Percentiles rank a stretch among this genome's conserved stretches.
Evolutionary conservation across 2,113 vertebrate genomes (phyloP).

Genomic region (Erpornis zantholeuca): DNA sequence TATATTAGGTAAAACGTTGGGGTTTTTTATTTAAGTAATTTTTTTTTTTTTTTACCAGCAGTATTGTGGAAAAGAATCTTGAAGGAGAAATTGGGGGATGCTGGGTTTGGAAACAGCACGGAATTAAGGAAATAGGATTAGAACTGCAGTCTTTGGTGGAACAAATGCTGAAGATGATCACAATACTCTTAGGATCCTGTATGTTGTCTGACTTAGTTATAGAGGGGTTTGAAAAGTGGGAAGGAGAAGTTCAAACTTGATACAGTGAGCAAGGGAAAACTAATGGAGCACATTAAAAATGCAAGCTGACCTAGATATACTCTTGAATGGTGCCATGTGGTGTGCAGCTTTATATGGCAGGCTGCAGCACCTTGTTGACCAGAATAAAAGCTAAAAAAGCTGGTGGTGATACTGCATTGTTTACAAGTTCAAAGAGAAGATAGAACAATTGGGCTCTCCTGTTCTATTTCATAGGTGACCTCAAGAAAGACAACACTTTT

Average conservation of each 20-base stretch:
- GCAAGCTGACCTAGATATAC: slow-evolving; percentile 47
- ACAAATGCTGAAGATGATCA: not conserved
- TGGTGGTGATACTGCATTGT: not conserved
- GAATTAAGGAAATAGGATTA: not conserved
- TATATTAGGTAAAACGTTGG: not conserved
- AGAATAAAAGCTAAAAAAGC: not conserved
- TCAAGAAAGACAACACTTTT: not conserved
- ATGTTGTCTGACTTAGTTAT: not conserved
- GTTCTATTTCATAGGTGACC: not conserved
- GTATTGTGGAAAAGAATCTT: not conserved
- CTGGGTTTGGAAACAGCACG: not conserved
- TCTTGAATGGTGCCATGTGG: slow-evolving; percentile 32
- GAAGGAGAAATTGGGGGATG: not conserved
- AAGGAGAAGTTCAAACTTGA: slow-evolving; percentile 3
- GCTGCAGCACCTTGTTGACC: not conserved
- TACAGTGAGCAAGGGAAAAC: not conserved
- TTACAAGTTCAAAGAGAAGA: not conserved
- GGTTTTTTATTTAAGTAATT: not conserved
- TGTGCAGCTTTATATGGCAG: slow-evolving; percentile 16
- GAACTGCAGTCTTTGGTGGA: not conserved
- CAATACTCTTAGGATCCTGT: not conserved
- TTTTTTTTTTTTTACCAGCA: not conserved
- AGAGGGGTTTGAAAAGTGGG: slow-evolving; percentile 7
- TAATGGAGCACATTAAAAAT: slow-evolving; percentile 57
- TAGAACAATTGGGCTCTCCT: not conserved